Evolutionary conservation across 2,797 vertebrate species (phyloP).

Genomic region (Simalia tracyae): DNA sequence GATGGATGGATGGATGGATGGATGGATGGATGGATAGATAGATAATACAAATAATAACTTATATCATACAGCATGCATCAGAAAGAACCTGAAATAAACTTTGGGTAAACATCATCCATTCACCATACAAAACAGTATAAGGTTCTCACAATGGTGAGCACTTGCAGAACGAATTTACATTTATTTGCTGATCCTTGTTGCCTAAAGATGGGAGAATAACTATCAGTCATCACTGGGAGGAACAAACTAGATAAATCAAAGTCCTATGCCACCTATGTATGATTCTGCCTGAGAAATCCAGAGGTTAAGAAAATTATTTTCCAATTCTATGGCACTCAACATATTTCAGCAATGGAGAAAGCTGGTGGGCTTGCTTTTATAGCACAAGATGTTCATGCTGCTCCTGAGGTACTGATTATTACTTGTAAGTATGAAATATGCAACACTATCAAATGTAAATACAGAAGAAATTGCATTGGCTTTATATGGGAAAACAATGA

Average conservation of each 20-base stretch:
- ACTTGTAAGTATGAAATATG: not conserved
- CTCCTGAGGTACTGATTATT: not conserved
- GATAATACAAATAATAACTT: not conserved
- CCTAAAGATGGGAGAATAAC: not conserved
- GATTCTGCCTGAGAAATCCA: not conserved
- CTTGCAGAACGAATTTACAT: not conserved
- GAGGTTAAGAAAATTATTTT: not conserved
- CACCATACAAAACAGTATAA: not conserved
- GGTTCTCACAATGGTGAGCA: not conserved
- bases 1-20: not conserved
- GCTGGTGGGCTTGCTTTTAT: not conserved
- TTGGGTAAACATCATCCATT: not conserved
- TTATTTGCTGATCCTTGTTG: not conserved
- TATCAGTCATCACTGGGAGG: not conserved
- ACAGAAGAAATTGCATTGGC: not conserved
- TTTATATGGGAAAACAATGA: not conserved
- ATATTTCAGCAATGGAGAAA: not conserved
- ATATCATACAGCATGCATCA: not conserved
- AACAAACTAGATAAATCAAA: not conserved
- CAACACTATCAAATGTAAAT: not conserved
- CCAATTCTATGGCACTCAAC: not conserved
- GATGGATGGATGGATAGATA: too few relatives aligned
- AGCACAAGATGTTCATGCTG: not conserved
- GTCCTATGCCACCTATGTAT: not conserved
- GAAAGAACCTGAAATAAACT: not conserved